phyloP scores from a whole-genome alignment of 35 echinoderm and acorn worm genomes.

The Ophioderma brevispina region DNA sequence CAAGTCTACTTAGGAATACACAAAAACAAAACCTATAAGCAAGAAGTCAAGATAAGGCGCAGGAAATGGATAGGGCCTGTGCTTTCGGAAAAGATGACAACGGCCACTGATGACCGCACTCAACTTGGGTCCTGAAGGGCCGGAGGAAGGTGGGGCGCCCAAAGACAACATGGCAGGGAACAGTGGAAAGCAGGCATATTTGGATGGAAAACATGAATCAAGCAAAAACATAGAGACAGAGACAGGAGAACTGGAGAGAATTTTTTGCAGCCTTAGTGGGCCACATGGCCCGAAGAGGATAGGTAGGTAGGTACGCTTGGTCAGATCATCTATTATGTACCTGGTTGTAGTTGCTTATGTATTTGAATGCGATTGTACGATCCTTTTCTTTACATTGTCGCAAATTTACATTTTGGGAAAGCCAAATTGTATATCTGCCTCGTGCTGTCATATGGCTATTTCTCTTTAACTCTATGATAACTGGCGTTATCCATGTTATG shows the following conservation, averaged over 20 bases:
- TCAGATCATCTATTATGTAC: too few relatives aligned
- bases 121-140: not conserved
- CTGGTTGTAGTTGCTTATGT: too few relatives aligned
- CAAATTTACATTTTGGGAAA: too few relatives aligned
- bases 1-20: not conserved
- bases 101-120: not conserved
- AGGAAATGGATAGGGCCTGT: slow-evolving; percentile 3
- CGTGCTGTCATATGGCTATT: too few relatives aligned
- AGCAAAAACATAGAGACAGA: not conserved
- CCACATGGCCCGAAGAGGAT: slow-evolving; percentile 6
- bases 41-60: not conserved
- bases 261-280: not conserved
- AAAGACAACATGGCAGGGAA: not conserved
- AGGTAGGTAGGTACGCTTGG: too few relatives aligned
- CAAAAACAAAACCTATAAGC: not conserved
- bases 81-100: not conserved
- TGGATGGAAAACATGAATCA: not conserved
- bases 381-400: too few relatives aligned
- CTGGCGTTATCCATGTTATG: too few relatives aligned
- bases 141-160: not conserved
- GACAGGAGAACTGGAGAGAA: not conserved
- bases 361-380: too few relatives aligned
- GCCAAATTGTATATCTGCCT: too few relatives aligned
- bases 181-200: not conserved
- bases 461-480: too few relatives aligned